A percentile compares a stretch with the other conserved stretches of the same genome.
These are phyloP conservation scores for Edolisoma coerulescens DNA, from an alignment of 2,113 vertebrate species.

Conservation along the genomic window DNA sequence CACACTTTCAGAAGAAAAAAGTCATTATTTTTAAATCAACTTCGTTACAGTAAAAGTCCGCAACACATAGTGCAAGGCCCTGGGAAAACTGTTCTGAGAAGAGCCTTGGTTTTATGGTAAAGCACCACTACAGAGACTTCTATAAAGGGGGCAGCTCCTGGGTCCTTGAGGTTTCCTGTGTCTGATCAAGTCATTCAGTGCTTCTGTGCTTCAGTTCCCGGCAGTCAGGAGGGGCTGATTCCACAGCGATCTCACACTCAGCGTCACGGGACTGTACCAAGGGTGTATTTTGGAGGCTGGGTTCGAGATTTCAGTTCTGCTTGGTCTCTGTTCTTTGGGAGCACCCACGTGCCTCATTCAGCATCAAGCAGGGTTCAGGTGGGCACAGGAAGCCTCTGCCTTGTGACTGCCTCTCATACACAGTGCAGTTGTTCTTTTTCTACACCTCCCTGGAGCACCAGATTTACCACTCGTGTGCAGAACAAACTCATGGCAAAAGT, in stretches of 20 bases:
- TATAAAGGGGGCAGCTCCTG: background rate
- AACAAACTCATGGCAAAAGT: background rate
- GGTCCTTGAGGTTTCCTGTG: background rate
- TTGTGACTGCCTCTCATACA: background rate
- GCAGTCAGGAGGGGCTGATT: background rate
- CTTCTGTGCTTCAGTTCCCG: background rate
- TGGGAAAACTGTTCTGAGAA: background rate
- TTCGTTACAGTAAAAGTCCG: background rate
- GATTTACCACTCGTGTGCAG: fast-evolving
- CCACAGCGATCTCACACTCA: background rate
- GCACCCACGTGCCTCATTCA: background rate
- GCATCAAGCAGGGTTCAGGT: background rate
- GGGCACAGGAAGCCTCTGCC: background rate
- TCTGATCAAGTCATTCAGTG: background rate
- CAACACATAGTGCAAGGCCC: background rate
- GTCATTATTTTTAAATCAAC: background rate
- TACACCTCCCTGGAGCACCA: background rate
- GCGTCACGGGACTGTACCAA: fast-evolving
- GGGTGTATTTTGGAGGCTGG: background rate
- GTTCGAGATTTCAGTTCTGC: background rate
- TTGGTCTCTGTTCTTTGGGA: background rate
- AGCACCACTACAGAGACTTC: background rate
- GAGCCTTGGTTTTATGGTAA: background rate
- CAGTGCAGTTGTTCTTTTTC: background rate
- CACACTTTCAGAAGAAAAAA: background rate